These are phyloP conservation scores for Orthonychiurus folsomi DNA, from an alignment of 2,888 invertebrate genomes.

Conservation along the genomic window DNA sequence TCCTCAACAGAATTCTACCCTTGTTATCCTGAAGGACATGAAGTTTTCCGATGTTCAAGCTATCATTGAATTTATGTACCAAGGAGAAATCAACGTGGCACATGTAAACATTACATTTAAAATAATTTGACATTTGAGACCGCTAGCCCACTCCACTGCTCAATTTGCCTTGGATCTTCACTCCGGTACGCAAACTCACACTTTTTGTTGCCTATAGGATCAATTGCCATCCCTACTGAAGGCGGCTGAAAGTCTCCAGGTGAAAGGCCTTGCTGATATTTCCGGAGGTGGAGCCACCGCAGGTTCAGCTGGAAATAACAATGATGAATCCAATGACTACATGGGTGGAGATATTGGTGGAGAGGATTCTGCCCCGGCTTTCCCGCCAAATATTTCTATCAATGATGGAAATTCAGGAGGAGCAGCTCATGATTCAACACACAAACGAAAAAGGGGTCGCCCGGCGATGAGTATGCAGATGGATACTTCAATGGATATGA, in stretches of 20 bases:
- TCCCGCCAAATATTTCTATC: slow-evolving; percentile 34
- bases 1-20: slow-evolving; percentile 64
- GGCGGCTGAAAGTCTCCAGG: slow-evolving; percentile 83
- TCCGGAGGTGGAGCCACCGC: slow-evolving; percentile 54
- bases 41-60: slow-evolving; percentile 82
- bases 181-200: background rate
- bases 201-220: slow-evolving; percentile 54
- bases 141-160: background rate
- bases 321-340: slow-evolving; percentile 38
- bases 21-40: slow-evolving; percentile 80
- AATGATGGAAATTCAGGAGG: slow-evolving; percentile 39
- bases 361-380: slow-evolving; percentile 38
- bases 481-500: slow-evolving; percentile 29
- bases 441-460: slow-evolving; percentile 57
- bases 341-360: slow-evolving; percentile 27
- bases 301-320: slow-evolving; percentile 38
- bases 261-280: slow-evolving; percentile 83
- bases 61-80: slow-evolving; percentile 88
- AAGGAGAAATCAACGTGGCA: slow-evolving; percentile 88
- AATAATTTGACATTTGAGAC: too few relatives aligned
- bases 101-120: slow-evolving; percentile 60
- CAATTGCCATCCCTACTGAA: slow-evolving; percentile 77
- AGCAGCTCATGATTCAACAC: slow-evolving; percentile 44
- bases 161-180: background rate
- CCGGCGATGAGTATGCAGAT: slow-evolving; percentile 54